Evolutionary conservation across 1,140 invertebrate genomes (phyloP), one percentile per base, ranked within the genome.

Genomic region (Pentalonia nigronervosa): DNA sequence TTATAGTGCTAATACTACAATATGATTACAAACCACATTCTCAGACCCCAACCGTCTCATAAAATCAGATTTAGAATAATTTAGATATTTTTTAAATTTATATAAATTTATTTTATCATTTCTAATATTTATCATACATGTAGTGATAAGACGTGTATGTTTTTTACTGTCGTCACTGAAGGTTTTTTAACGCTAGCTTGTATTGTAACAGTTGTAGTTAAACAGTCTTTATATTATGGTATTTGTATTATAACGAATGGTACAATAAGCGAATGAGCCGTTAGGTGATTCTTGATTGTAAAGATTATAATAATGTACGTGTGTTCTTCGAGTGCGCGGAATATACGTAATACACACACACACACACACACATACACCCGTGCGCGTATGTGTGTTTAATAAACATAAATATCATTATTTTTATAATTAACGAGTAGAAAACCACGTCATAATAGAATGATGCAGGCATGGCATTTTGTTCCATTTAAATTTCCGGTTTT

Each of bases 201-300:
- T 76, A n/a, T n/a, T n/a, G 60, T n/a, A n/a, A 11, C 30, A 86
- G 36, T 23, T 4, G 41, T 41, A 41, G 41, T 41, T 41, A 41
- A 11, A 11, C 7, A 41, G 23, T 36, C 2, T 86, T 86, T 47
- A 11, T 30, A 25, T 45, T 23, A 47, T 45, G 11, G 23, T 86
- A 34, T 83, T 21, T 47, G 83, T 45, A 25, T 47, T 48, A 47
- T 20, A 47, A 87, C 41, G 41, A 87, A 47, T 87, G 86, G 86
- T n/a, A 87, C 86, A 87, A 87, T 48, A n/a, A 87, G 86, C 86
- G 86, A 87, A 87, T 48, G 47, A 30, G 30, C 86, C 86, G 7
- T 47, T 25, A 11, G 84, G 84, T 47, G 25, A 41, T 47, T 86
- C 41, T 47, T 45, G 84, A 86, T 86, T 47, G 84, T 86, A 86